Base-by-base conservation (phyloP, 2,888 invertebrate species). In the Napeogenes inachia region DNA sequence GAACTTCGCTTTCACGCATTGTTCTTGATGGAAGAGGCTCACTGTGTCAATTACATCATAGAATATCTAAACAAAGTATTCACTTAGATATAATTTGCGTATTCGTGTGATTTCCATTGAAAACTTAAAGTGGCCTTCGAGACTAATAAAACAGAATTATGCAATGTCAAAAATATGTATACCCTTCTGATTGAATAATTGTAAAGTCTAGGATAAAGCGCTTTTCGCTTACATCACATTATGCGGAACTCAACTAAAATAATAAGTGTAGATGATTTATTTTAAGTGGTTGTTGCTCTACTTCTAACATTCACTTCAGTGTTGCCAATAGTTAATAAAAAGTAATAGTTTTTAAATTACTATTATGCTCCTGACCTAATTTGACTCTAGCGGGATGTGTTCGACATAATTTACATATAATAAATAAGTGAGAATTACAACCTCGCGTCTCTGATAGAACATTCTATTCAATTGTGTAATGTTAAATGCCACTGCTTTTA, bases 1-100 rank as follows among this genome's bases (percentile, higher is more conserved):
- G 21, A 21, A 30, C 54, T 45, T 66, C 64, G 62, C 65, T 68
- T 64, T 70, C 65, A 54, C 61, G 45, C 59, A 67, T 66, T 70
- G 70, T 68, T 61, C 66, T 54, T 50, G 63, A 63, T 60, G 35
- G 60, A 35, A 45, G 47, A 32, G 55, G 53, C 54, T 57, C 59
- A 54, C 21, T 55, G 60, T 59, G 57, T 60, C 56, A 42, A 56
- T 66, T 63, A 57, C 62, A 55, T 61, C 64, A 68, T 35, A n/a
- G 4, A 5, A 30, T 30, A 30, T 50, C 50, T 30, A 50, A 50
- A 50, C 50, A 50, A 21, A 50, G 50, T 12, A 50, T 50, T 50
- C 50, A 47, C 21, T 47, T 21, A 50, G 50, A 30, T 30, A 30
- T 50, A 30, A 50, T 50, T 50, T 12, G 50, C 21, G 50, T 50